Base-by-base conservation (phyloP, 2,113 vertebrate genomes). In the Tachysurus fulvidraco region DNA sequence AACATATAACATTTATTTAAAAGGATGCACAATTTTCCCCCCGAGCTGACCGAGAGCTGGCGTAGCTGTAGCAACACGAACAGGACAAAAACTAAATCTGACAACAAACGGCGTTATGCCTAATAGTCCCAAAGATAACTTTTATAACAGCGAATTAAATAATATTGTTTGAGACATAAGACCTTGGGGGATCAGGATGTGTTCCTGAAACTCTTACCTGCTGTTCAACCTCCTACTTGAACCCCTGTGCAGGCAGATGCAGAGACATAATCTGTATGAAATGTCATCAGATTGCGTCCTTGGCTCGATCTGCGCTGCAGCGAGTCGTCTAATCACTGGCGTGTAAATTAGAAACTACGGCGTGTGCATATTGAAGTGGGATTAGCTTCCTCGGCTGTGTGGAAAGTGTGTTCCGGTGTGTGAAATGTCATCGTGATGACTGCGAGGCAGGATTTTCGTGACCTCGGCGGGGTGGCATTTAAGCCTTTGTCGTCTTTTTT, bases 351-450 rank as follows among this genome's bases (percentile, higher is more conserved):
- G 46, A 52, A 57, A 81, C 6, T 44, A 83, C 88, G 85, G 81
- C 77, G 82, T 71, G 44, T 60, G 74, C 59, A 89, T 79, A 89
- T 60, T 74, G 80, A 59, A 79, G 57, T 71, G 41, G 74, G 84
- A 92, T 90, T 88, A 90, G 74, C 81, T 25, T 8, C 9, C 36
- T 30, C 2, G 85, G 50, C 36, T 44, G 81, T 59, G 28, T 57
- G 73, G 65, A 59, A 81, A 88, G 79, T 83, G 50, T 57, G 86
- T 77, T 80, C 78, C 21, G 21, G 76, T 23, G 3, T 79, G 54
- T 82, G 44, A 92, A 91, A 92, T 92, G 91, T 89, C 90, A 92
- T 85, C 80, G 1, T 86, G 85, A 89, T 90, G 64, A 59, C 88
- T 85, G 54, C 52, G 76, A 82, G 36, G 57, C 30, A 74, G 77